These are phyloP conservation scores for Oreochromis tanganicae DNA, from an alignment of 2,113 vertebrate species.

Conservation along the genomic window DNA sequence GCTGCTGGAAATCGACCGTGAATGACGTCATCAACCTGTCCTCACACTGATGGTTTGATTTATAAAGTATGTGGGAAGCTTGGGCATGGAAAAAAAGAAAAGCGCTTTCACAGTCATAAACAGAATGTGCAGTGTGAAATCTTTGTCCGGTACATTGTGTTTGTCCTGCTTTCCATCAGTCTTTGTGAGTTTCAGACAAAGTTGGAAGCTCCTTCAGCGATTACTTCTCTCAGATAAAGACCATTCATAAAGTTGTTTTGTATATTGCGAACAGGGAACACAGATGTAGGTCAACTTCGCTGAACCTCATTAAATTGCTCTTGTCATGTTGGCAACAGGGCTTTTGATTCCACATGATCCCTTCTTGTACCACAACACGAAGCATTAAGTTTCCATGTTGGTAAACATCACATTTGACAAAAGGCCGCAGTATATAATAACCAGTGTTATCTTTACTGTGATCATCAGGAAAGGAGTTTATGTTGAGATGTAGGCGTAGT, in stretches of 20 bases:
- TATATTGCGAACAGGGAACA: background rate
- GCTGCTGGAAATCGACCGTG: constrained; percentile 64
- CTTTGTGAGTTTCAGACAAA: background rate
- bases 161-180: background rate
- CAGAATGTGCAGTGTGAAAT: background rate
- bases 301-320: background rate
- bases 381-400: background rate
- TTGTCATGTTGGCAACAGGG: background rate
- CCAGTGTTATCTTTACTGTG: background rate
- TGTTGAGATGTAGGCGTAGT: background rate
- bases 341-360: background rate
- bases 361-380: background rate
- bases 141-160: background rate
- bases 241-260: background rate
- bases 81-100: background rate
- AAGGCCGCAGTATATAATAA: background rate
- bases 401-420: background rate
- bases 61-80: constrained; percentile 28
- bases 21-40: constrained; percentile 68
- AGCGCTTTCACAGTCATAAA: background rate
- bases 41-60: constrained; percentile 54
- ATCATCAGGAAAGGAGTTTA: background rate
- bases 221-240: background rate
- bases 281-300: background rate
- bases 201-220: background rate